These are phyloP conservation scores for Caretta caretta DNA, from an alignment of 2,113 vertebrate genomes.

Conservation along the genomic window DNA sequence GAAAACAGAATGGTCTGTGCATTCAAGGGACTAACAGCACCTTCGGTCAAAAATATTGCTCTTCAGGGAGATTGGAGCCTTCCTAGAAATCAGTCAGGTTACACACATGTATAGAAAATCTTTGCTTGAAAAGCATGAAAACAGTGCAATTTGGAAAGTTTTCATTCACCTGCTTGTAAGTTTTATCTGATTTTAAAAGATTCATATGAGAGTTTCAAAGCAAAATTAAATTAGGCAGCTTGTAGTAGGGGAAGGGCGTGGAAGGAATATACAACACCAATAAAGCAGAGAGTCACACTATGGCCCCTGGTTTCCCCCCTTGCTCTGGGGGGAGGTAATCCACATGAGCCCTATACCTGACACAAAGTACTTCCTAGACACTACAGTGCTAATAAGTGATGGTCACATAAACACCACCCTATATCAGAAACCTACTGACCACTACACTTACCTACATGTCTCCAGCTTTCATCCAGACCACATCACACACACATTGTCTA, in stretches of 20 bases:
- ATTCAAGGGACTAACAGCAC: background rate
- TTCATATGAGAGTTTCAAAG: background rate
- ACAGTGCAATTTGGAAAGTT: background rate
- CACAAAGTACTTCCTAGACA: accelerated
- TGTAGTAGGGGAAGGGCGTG: accelerated
- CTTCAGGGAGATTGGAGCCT: background rate
- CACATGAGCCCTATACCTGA: accelerated
- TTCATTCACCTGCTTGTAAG: background rate
- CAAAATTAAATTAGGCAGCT: background rate
- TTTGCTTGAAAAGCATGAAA: background rate
- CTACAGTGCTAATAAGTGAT: too few species aligned
- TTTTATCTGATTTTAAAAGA: background rate
- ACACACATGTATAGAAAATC: background rate
- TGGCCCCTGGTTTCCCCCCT: background rate
- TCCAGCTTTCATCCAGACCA: too few species aligned
- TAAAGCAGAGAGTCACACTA: background rate
- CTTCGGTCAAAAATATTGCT: background rate
- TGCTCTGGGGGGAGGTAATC: background rate
- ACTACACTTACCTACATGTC: too few species aligned
- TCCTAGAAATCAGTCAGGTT: background rate
- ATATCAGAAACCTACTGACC: too few species aligned
- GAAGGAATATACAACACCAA: background rate
- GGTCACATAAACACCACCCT: too few species aligned
- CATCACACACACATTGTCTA: too few species aligned
- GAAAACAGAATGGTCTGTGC: background rate